Conservation (phyloP, 2,113 vertebrate genomes). For the Rhynchopsitta pachyrhyncha region DNA sequence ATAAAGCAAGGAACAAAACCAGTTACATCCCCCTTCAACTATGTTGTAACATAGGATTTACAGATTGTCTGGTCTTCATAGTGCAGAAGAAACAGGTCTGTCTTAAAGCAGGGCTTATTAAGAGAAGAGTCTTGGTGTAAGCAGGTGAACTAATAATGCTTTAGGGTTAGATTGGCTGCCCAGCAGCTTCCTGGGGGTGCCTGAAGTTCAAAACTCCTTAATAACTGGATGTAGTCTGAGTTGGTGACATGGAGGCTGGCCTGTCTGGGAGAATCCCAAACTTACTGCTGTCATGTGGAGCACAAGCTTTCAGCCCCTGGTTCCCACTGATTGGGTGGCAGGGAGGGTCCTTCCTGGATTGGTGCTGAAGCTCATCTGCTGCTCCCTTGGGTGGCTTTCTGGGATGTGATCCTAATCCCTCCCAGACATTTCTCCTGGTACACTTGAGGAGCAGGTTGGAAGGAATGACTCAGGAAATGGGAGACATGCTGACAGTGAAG, state of each 20-base stretch:
- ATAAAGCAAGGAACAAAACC: neutral
- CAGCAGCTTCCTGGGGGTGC: neutral
- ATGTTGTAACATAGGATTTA: neutral
- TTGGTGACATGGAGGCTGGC: accelerated
- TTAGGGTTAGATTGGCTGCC: neutral
- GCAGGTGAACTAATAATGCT: neutral
- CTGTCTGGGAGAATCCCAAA: too few relatives aligned
- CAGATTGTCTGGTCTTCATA: neutral
- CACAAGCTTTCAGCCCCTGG: neutral
- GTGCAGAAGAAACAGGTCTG: neutral
- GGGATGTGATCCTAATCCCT: neutral
- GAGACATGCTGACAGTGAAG: neutral
- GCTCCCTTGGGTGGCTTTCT: neutral
- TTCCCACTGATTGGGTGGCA: accelerated
- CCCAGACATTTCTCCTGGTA: neutral
- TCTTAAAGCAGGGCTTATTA: neutral
- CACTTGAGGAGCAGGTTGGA: neutral
- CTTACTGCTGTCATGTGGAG: accelerated
- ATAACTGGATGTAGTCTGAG: neutral
- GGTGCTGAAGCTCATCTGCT: neutral
- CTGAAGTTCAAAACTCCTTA: neutral
- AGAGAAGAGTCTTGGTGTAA: neutral
- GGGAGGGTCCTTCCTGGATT: neutral
- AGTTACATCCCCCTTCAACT: accelerated
- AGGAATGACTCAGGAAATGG: neutral